Conservation (phyloP, 2,888 invertebrate species). For the Agriopis marginaria region DNA sequence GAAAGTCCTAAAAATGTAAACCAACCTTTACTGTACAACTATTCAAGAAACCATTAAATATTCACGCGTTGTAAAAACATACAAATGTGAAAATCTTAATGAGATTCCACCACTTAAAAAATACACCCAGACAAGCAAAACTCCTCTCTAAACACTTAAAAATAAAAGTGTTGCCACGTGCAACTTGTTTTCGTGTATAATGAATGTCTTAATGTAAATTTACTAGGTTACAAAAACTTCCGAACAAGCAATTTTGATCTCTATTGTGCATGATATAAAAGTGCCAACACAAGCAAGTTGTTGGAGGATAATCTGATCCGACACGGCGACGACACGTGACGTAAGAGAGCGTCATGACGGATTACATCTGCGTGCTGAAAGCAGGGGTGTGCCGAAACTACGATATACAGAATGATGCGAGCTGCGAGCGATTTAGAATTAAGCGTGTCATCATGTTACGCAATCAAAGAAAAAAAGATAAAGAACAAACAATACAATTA, state of each 20-base stretch:
- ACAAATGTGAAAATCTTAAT: constrained; percentile 21
- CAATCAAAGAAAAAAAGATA: neutral
- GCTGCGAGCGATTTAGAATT: neutral
- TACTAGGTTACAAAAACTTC: constrained; percentile 34
- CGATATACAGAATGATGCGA: constrained; percentile 8
- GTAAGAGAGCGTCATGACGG: constrained; percentile 58
- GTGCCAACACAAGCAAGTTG: constrained; percentile 25
- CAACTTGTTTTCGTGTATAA: neutral
- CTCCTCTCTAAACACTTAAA: neutral
- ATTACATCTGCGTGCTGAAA: constrained; percentile 60
- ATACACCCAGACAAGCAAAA: constrained; percentile 11
- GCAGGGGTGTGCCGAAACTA: constrained; percentile 25
- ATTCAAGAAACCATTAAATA: constrained; percentile 43
- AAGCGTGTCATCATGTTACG: neutral
- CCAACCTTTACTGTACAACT: neutral
- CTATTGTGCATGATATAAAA: constrained; percentile 43
- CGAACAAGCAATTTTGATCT: constrained; percentile 43
- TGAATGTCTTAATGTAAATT: constrained; percentile 52
- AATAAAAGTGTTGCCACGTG: constrained; percentile 4
- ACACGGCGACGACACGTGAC: constrained; percentile 52
- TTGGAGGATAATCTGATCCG: constrained; percentile 58
- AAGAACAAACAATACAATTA: neutral
- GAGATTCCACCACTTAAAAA: constrained; percentile 30
- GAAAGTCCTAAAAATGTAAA: too few relatives aligned
- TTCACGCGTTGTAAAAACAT: constrained; percentile 42